Percentiles rank a stretch among this genome's conserved stretches.
Conservation (phyloP, 2,113 vertebrate species). For the Callorhinus ursinus region DNA sequence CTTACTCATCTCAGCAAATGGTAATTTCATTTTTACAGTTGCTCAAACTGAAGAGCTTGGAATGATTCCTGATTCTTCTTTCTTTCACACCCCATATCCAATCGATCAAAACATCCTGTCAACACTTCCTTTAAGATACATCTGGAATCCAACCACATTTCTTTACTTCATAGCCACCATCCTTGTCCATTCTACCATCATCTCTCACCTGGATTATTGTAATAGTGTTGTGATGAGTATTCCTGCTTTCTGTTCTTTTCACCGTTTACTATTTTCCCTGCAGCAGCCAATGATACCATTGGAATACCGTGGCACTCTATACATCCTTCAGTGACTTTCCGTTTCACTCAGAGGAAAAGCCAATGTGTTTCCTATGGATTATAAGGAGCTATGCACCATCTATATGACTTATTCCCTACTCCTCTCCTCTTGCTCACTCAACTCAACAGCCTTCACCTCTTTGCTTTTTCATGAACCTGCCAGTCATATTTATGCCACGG, state of each 20-base stretch:
- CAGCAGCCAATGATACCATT: neutral
- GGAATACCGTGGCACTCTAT: neutral
- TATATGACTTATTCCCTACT: neutral
- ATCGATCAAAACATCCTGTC: slow-evolving; percentile 47
- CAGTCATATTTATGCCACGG: neutral
- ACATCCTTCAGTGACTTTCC: neutral
- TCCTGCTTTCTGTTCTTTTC: neutral
- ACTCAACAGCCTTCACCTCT: neutral
- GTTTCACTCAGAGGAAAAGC: neutral
- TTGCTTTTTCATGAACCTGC: neutral
- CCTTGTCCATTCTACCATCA: neutral
- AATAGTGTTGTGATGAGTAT: neutral
- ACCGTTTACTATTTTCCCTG: neutral
- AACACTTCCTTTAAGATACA: slow-evolving; percentile 40
- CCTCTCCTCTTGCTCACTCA: neutral
- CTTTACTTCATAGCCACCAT: slow-evolving; percentile 4
- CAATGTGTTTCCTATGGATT: neutral
- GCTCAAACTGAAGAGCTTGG: neutral
- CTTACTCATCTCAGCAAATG: neutral
- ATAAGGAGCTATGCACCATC: neutral
- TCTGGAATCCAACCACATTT: slow-evolving; percentile 21
- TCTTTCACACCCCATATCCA: slow-evolving; percentile 22
- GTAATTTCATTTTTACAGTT: slow-evolving; percentile 45
- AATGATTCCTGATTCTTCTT: slow-evolving; percentile 42
- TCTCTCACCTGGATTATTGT: slow-evolving; percentile 34